Percentiles rank a stretch among this genome's conserved stretches.
These are phyloP conservation scores for Scytalopus superciliaris DNA, from an alignment of 2,113 vertebrate genomes.

Conservation along the genomic window DNA sequence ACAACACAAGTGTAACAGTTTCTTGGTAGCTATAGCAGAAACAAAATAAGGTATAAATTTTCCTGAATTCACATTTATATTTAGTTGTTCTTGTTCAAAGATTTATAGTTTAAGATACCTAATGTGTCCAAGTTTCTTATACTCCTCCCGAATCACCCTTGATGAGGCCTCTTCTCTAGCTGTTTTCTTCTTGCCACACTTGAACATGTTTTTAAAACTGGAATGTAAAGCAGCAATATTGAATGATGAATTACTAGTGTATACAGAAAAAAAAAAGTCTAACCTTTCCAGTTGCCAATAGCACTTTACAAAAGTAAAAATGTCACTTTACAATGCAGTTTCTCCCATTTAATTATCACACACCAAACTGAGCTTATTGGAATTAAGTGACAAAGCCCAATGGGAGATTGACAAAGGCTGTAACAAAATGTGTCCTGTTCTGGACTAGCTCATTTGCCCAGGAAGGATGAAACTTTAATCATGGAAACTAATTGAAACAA, in stretches of 20 bases:
- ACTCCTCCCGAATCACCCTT: slow-evolving; percentile 79
- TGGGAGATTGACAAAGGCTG: neutral
- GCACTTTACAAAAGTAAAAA: neutral
- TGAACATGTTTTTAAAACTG: slow-evolving; percentile 82
- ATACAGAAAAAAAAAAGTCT: neutral
- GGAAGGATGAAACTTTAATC: neutral
- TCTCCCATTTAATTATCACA: neutral
- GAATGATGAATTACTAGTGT: neutral
- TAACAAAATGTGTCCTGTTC: neutral
- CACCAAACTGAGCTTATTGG: neutral
- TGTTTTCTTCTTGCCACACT: slow-evolving; percentile 70
- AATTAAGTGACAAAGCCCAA: neutral
- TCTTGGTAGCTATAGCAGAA: slow-evolving; percentile 83
- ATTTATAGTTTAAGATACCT: slow-evolving; percentile 69
- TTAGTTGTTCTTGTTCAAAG: neutral
- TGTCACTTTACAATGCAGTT: neutral
- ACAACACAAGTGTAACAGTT: slow-evolving; percentile 82
- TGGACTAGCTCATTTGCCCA: neutral
- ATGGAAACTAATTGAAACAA: neutral
- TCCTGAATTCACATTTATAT: neutral
- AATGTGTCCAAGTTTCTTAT: slow-evolving; percentile 80
- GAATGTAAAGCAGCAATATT: slow-evolving; percentile 28
- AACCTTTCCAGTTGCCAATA: neutral
- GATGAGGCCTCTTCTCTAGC: slow-evolving; percentile 77
- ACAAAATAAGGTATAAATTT: neutral